These are phyloP conservation scores for Arrhamphus sclerolepis DNA, from an alignment of 2,797 vertebrate genomes.

Conservation along the genomic window DNA sequence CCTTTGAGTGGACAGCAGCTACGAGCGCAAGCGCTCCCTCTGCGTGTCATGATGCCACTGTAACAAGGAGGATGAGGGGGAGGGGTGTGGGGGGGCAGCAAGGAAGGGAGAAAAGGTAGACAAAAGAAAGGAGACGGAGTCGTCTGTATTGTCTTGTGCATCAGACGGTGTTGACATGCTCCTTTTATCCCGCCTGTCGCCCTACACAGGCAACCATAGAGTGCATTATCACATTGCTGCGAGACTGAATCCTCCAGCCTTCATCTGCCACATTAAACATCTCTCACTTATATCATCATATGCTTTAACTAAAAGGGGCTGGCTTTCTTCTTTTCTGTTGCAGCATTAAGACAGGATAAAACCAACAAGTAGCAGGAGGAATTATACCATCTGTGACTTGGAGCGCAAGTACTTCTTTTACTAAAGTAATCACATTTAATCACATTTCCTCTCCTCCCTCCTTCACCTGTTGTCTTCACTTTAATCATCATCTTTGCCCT, in stretches of 20 bases:
- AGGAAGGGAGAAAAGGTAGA: conserved; percentile 24
- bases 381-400: conserved; percentile 9
- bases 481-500: conserved; percentile 50
- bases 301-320: conserved; percentile 33
- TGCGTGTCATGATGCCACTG: conserved; percentile 57
- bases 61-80: conserved; percentile 13
- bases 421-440: conserved; percentile 52
- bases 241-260: conserved; percentile 28
- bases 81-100: not conserved
- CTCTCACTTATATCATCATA: conserved; percentile 37
- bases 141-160: conserved; percentile 19
- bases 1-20: conserved; percentile 68
- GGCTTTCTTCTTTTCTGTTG: conserved; percentile 15
- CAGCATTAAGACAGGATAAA: conserved; percentile 7
- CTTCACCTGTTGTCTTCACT: conserved; percentile 62
- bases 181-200: conserved; percentile 40
- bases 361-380: conserved; percentile 10
- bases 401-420: conserved; percentile 42
- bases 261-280: conserved; percentile 41
- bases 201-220: conserved; percentile 14
- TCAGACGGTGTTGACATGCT: conserved; percentile 31
- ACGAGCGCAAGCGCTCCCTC: conserved; percentile 51
- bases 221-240: conserved; percentile 18
- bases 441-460: conserved; percentile 47
- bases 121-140: conserved; percentile 25